These are phyloP conservation scores for Ochotona princeps DNA, from an alignment of 2,113 vertebrate species.

Conservation along the genomic window DNA sequence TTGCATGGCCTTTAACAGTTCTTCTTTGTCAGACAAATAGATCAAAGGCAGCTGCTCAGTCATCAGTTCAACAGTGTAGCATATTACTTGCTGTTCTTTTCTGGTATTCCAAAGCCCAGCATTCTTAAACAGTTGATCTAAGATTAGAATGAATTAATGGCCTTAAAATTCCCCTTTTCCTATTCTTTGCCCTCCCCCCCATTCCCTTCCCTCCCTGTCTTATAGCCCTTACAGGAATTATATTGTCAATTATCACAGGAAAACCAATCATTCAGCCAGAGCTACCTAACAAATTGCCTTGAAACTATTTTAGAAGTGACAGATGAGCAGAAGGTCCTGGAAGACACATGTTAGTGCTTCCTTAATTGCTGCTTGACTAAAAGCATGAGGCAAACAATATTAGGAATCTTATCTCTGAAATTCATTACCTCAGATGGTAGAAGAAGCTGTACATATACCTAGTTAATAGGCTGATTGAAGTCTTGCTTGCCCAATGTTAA, in stretches of 20 bases:
- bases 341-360: constrained; percentile 48
- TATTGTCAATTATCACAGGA: constrained; percentile 46
- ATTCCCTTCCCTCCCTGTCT: neutral
- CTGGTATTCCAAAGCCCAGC: constrained; percentile 27
- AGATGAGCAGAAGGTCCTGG: constrained; percentile 50
- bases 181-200: neutral
- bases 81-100: constrained; percentile 13
- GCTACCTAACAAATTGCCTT: constrained; percentile 44
- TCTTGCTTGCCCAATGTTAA: constrained; percentile 37
- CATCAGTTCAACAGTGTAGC: neutral
- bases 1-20: neutral
- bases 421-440: neutral
- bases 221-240: constrained; percentile 63
- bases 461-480: constrained; percentile 47
- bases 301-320: constrained; percentile 64
- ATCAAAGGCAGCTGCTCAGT: neutral
- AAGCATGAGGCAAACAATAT: constrained; percentile 54
- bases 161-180: neutral
- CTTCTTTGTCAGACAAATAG: neutral
- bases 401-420: constrained; percentile 36
- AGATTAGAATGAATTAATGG: constrained; percentile 37
- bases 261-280: constrained; percentile 34
- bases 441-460: neutral
- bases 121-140: constrained; percentile 24
- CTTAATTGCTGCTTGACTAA: constrained; percentile 61